Conservation (phyloP, 1,140 invertebrate species). For the Chrysopa pallens region DNA sequence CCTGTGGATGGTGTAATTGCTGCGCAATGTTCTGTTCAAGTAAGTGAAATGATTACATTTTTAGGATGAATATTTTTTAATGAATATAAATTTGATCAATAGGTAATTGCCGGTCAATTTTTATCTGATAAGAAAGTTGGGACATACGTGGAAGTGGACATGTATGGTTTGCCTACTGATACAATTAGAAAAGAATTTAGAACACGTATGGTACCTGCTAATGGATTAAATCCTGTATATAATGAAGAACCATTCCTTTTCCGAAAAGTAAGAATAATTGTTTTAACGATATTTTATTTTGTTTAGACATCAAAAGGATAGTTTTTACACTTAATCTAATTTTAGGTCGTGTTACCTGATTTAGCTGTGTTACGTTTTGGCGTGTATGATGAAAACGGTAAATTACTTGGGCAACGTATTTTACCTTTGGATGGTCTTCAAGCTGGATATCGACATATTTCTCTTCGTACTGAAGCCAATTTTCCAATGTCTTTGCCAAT, state of each 20-base stretch:
- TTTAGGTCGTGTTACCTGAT: conserved; percentile 87
- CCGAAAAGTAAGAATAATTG: conserved; percentile 61
- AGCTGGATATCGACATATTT: conserved; percentile 94
- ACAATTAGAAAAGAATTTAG: conserved; percentile 97
- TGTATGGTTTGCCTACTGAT: conserved; percentile 98
- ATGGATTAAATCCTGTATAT: conserved; percentile 94
- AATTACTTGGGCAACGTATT: conserved; percentile 92
- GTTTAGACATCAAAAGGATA: no score
- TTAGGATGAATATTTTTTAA: not conserved
- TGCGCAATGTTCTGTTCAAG: conserved; percentile 92
- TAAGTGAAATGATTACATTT: conserved; percentile 25
- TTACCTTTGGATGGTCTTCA: conserved; percentile 94
- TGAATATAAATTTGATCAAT: conserved; percentile 3
- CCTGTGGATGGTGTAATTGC: conserved; percentile 99
- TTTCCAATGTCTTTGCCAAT: conserved; percentile 98
- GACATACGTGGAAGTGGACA: conserved; percentile 99
- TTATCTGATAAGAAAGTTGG: conserved; percentile 96
- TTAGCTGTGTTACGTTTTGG: conserved; percentile 93
- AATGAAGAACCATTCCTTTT: conserved; percentile 98
- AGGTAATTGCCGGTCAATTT: conserved; percentile 98
- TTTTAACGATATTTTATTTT: no score
- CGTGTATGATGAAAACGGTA: conserved; percentile 97
- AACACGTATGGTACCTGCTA: conserved; percentile 86
- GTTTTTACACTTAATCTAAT: not conserved
- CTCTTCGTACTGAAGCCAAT: conserved; percentile 93